phyloP scores from a whole-genome alignment of 2,113 vertebrate genomes.

The Alosa alosa region DNA sequence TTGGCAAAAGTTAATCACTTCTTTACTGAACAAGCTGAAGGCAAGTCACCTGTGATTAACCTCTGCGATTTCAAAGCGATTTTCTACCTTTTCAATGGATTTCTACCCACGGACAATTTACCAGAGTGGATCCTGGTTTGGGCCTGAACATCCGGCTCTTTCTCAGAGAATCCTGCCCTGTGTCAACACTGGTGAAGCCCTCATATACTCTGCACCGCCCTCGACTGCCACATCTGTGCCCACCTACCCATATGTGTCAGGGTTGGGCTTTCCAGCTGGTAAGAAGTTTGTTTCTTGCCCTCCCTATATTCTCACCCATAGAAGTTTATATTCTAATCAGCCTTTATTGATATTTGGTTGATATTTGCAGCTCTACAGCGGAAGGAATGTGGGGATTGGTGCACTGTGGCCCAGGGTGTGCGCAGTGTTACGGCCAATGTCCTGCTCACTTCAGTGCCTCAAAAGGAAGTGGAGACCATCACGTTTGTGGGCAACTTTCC shows the following conservation, averaged over 20 bases:
- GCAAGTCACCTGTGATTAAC: neutral
- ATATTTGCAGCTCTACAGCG: too few relatives aligned
- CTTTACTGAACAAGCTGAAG: neutral
- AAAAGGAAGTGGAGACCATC: neutral
- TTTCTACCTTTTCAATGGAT: neutral
- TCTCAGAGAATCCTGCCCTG: neutral
- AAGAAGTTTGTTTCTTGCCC: neutral
- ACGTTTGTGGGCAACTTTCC: neutral
- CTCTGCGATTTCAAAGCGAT: neutral
- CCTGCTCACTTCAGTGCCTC: neutral
- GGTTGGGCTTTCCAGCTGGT: neutral
- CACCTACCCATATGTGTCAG: neutral
- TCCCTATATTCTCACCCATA: neutral
- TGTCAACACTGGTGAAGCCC: neutral
- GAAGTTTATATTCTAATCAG: neutral
- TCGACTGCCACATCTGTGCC: neutral
- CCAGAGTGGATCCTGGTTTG: neutral
- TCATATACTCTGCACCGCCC: neutral
- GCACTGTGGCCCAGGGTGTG: neutral
- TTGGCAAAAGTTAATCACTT: neutral
- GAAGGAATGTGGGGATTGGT: neutral
- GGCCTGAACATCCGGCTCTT: neutral
- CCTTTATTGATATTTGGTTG: neutral
- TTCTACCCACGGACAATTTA: neutral
- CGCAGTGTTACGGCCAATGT: neutral